phyloP scores from a whole-genome alignment of 2,888 invertebrate genomes.

The Oscheius myriophilus region DNA sequence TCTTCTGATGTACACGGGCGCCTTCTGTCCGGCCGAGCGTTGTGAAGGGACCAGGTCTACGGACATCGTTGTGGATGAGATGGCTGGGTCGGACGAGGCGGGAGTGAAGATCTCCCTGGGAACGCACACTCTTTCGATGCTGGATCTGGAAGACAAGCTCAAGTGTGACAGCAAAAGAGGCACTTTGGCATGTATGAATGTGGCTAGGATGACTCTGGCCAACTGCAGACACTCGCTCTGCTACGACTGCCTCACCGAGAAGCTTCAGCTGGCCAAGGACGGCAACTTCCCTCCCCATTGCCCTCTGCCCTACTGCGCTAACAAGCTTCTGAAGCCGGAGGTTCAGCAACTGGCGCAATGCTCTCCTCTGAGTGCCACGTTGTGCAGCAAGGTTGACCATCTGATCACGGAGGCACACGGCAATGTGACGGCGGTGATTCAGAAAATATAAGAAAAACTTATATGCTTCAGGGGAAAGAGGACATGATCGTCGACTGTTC shows the following conservation, averaged over 20 bases:
- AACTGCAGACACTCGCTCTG: conserved; percentile 57
- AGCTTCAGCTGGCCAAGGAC: conserved; percentile 34
- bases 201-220: conserved; percentile 49
- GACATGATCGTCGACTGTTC: conserved; percentile 51
- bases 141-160: conserved; percentile 30
- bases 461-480: conserved; percentile 27
- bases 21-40: conserved; percentile 42
- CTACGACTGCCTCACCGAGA: conserved; percentile 48
- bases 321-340: conserved; percentile 37
- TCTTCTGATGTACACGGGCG: conserved; percentile 21
- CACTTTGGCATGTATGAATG: conserved; percentile 42
- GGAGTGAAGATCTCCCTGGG: conserved; percentile 38
- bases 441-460: conserved; percentile 3
- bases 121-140: conserved; percentile 28
- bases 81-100: conserved; percentile 28
- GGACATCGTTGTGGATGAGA: conserved; percentile 54
- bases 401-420: background rate
- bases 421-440: conserved; percentile 14
- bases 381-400: conserved; percentile 5
- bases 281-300: conserved; percentile 34
- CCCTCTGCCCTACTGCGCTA: conserved; percentile 40
- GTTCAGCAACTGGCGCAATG: conserved; percentile 17
- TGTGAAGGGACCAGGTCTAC: conserved; percentile 47
- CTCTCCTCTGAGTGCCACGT: background rate
- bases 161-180: conserved; percentile 21